Evolutionary conservation across 2,888 invertebrate species (phyloP).

Genomic region (Bruchidius siliquastri): DNA sequence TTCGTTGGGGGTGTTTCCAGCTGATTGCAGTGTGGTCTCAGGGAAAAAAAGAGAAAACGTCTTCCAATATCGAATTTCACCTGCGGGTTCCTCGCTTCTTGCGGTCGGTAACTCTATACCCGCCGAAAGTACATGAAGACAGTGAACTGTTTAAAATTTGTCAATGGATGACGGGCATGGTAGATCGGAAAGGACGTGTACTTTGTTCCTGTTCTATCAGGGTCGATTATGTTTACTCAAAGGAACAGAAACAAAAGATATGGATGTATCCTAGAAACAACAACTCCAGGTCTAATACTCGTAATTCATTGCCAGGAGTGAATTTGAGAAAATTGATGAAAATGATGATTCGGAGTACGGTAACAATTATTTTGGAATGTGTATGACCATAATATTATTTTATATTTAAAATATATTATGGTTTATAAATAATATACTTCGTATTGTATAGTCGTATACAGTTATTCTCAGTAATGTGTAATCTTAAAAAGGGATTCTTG

Average conservation of each 20-base stretch:
- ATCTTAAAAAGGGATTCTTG: too few species aligned
- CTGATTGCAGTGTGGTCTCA: background rate
- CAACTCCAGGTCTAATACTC: background rate
- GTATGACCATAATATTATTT: too few species aligned
- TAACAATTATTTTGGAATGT: too few species aligned
- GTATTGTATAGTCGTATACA: too few species aligned
- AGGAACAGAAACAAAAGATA: background rate
- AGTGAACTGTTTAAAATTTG: background rate
- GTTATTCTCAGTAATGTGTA: too few species aligned
- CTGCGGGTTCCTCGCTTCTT: conserved; percentile 36
- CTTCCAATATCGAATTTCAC: conserved; percentile 38
- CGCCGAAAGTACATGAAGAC: conserved; percentile 2
- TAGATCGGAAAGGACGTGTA: background rate
- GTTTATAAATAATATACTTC: too few species aligned
- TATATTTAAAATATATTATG: too few species aligned
- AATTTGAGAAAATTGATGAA: too few species aligned
- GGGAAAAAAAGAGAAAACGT: conserved; percentile 8
- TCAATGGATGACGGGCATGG: background rate
- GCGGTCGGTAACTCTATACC: conserved; percentile 40
- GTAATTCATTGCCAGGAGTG: too few species aligned
- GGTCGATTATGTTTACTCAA: background rate
- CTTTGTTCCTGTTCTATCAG: background rate
- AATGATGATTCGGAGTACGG: too few species aligned
- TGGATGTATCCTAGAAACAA: background rate
- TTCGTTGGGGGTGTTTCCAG: background rate